These are phyloP conservation scores for Ommatoiulus sabulosus DNA, from an alignment of 2,888 invertebrate species.

Conservation along the genomic window DNA sequence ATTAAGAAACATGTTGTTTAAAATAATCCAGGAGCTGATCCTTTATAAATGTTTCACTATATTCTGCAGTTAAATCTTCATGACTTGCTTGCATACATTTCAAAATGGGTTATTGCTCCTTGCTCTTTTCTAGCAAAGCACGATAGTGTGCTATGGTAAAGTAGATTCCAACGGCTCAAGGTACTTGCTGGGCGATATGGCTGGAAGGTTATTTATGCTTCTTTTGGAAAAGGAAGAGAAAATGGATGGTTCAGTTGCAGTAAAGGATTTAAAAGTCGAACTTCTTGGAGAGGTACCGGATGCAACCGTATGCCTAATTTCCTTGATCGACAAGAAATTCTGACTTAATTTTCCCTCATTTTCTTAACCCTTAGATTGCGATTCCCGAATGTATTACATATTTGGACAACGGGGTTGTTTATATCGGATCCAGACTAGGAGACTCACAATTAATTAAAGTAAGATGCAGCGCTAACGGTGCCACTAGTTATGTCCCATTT, in stretches of 20 bases:
- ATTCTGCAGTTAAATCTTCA: too few species aligned
- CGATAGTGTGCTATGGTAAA: slow-evolving; percentile 93
- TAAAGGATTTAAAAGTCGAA: slow-evolving; percentile 94
- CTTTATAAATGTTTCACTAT: too few species aligned
- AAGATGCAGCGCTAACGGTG: not conserved
- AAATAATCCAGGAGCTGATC: too few species aligned
- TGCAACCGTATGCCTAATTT: not conserved
- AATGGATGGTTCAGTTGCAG: slow-evolving; percentile 79
- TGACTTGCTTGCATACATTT: too few species aligned
- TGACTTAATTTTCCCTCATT: not conserved
- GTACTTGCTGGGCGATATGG: slow-evolving; percentile 93
- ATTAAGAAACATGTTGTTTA: too few species aligned
- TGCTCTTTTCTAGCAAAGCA: slow-evolving; percentile 77
- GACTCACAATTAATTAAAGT: slow-evolving; percentile 92
- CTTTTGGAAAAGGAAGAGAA: slow-evolving; percentile 87
- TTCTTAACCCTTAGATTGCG: slow-evolving; percentile 68
- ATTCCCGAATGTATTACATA: slow-evolving; percentile 98
- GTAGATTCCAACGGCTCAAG: slow-evolving; percentile 91
- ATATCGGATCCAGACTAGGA: slow-evolving; percentile 91
- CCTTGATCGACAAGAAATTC: not conserved
- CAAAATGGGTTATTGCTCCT: not conserved
- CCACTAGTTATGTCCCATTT: not conserved
- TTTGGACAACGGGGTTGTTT: slow-evolving; percentile 97
- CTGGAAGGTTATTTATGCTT: slow-evolving; percentile 94
- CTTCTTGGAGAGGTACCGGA: slow-evolving; percentile 76